Evolutionary conservation across 2,888 invertebrate species (phyloP).

Genomic region (Idaea biselata): DNA sequence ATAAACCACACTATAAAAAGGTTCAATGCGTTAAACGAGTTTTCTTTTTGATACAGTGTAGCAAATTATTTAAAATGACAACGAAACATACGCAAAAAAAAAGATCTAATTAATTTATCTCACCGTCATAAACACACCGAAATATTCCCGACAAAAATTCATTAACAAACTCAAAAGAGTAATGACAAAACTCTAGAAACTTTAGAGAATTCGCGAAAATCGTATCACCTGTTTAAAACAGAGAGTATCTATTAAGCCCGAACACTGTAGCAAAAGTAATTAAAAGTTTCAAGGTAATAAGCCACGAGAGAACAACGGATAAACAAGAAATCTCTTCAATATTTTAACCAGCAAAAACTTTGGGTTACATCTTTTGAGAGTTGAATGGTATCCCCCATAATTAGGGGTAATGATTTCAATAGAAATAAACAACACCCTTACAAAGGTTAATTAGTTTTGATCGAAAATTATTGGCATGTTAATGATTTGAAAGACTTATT

Average conservation of each 20-base stretch:
- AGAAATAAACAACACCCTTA: slow-evolving; percentile 28
- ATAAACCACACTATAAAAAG: too few species aligned
- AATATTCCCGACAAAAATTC: neutral
- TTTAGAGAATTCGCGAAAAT: slow-evolving; percentile 35
- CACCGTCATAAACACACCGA: slow-evolving; percentile 4
- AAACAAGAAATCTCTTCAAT: slow-evolving; percentile 45
- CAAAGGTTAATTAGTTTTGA: slow-evolving; percentile 26
- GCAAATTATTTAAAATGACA: too few species aligned
- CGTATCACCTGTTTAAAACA: slow-evolving; percentile 35
- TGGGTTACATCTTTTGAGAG: slow-evolving; percentile 34
- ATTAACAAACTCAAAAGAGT: neutral
- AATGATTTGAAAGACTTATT: neutral
- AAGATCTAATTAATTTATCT: slow-evolving; percentile 23
- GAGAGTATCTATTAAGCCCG: slow-evolving; percentile 47
- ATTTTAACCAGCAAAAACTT: slow-evolving; percentile 43
- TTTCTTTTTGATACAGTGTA: too few species aligned
- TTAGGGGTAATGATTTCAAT: slow-evolving; percentile 38
- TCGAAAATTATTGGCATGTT: slow-evolving; percentile 3
- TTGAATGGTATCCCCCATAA: slow-evolving; percentile 36
- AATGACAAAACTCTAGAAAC: slow-evolving; percentile 2
- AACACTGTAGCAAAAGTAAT: slow-evolving; percentile 57
- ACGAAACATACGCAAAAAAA: neutral
- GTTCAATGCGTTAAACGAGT: too few species aligned
- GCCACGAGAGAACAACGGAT: slow-evolving; percentile 28
- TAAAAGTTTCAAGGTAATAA: slow-evolving; percentile 53